These are phyloP conservation scores for Halictus ligatus DNA, from an alignment of 2,888 invertebrate species.

Conservation along the genomic window DNA sequence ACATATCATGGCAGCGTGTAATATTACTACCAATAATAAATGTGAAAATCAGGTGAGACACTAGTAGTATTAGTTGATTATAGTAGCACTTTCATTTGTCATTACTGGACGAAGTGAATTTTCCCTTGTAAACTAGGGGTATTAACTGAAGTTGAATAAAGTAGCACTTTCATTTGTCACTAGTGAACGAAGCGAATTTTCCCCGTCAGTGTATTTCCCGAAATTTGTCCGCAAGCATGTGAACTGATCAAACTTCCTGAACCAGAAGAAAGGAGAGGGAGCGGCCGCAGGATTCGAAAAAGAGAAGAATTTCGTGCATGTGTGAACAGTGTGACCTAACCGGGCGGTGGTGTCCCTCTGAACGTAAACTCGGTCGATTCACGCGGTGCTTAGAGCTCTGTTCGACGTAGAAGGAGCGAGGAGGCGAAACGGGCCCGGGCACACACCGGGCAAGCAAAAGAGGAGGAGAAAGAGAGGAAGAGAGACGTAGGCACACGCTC, in stretches of 20 bases:
- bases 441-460: slow-evolving; percentile 2
- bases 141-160: not conserved
- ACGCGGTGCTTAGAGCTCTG: slow-evolving; percentile 51
- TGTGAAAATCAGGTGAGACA: too few species aligned
- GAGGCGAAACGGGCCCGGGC: slow-evolving; percentile 30
- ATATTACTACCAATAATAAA: too few species aligned
- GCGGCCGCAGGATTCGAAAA: slow-evolving; percentile 44
- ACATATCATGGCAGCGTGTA: too few species aligned
- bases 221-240: not conserved
- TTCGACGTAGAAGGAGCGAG: slow-evolving; percentile 47
- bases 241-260: not conserved
- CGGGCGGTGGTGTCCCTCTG: slow-evolving; percentile 66
- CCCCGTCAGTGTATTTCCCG: not conserved
- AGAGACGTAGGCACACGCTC: slow-evolving; percentile 43
- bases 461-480: slow-evolving; percentile 35
- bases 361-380: slow-evolving; percentile 44
- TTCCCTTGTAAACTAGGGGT: too few species aligned
- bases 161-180: not conserved
- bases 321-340: slow-evolving; percentile 80
- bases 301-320: slow-evolving; percentile 77
- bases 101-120: too few species aligned
- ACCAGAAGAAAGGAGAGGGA: not conserved
- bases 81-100: not conserved
- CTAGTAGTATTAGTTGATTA: not conserved
- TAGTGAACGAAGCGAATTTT: too few species aligned